Conservation (phyloP, 2,888 invertebrate species). For the Drosophila vallismaia region DNA sequence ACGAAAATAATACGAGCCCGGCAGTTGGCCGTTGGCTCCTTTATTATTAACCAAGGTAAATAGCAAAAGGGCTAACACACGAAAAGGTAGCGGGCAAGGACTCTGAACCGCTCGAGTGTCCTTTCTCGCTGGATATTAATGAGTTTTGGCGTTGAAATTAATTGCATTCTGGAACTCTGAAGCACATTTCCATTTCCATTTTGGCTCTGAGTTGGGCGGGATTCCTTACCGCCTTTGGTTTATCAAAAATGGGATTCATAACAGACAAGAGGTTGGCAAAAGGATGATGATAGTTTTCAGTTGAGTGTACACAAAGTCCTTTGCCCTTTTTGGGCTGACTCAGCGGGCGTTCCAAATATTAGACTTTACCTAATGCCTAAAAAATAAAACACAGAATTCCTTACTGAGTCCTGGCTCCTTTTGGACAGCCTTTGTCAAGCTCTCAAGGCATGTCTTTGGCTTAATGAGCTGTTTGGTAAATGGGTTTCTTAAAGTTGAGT, state of each 20-base stretch:
- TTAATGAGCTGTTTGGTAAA: slow-evolving; percentile 67
- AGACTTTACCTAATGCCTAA: slow-evolving; percentile 58
- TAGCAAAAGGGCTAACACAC: slow-evolving; percentile 63
- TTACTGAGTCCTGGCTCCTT: slow-evolving; percentile 11
- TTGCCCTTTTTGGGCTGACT: slow-evolving; percentile 62
- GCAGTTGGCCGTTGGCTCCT: slow-evolving; percentile 66
- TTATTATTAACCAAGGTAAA: slow-evolving; percentile 76
- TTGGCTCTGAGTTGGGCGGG: slow-evolving; percentile 13
- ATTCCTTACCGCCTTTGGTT: slow-evolving; percentile 33
- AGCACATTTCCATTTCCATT: slow-evolving; percentile 58
- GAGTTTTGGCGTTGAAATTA: slow-evolving; percentile 77
- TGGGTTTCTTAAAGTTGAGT: slow-evolving; percentile 32
- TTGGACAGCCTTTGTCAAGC: slow-evolving; percentile 31
- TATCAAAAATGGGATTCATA: slow-evolving; percentile 54
- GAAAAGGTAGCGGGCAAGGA: slow-evolving; percentile 37
- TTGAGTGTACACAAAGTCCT: slow-evolving; percentile 27
- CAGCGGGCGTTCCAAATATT: slow-evolving; percentile 58
- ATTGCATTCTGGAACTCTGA: slow-evolving; percentile 66
- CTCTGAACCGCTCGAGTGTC: slow-evolving; percentile 61
- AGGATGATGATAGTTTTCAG: slow-evolving; percentile 41
- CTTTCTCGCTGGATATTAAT: slow-evolving; percentile 70
- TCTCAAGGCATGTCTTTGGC: slow-evolving; percentile 20
- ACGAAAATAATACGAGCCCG: slow-evolving; percentile 65
- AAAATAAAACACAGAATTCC: slow-evolving; percentile 64
- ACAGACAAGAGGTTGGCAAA: slow-evolving; percentile 26